Conservation (phyloP, 2,888 invertebrate genomes). For the Anticlea derivata region DNA sequence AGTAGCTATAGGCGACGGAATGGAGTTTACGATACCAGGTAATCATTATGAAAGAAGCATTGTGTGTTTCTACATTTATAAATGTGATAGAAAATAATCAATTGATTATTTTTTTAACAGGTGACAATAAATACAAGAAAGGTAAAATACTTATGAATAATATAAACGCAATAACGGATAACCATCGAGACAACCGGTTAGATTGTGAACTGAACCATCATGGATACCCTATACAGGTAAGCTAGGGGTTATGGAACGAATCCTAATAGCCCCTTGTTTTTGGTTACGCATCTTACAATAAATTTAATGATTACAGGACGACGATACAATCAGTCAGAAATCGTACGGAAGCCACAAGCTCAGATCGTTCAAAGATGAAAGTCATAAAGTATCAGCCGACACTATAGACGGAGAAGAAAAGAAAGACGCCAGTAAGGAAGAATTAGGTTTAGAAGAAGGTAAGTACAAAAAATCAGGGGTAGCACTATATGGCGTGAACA, state of each 20-base stretch:
- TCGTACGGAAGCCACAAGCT: slow-evolving; percentile 97
- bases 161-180: slow-evolving; percentile 90
- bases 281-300: no score
- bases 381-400: slow-evolving; percentile 95
- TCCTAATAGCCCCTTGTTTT: no score
- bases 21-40: slow-evolving; percentile 97
- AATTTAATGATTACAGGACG: slow-evolving; percentile 75
- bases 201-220: slow-evolving; percentile 90
- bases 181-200: slow-evolving; percentile 89
- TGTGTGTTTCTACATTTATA: background rate
- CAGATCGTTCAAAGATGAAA: slow-evolving; percentile 94
- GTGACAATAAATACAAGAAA: slow-evolving; percentile 93
- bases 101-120: slow-evolving; percentile 58
- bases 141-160: slow-evolving; percentile 92
- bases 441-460: slow-evolving; percentile 92
- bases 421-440: slow-evolving; percentile 95
- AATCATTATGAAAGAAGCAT: slow-evolving; percentile 38
- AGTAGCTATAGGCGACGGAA: slow-evolving; percentile 95
- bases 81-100: slow-evolving; percentile 1
- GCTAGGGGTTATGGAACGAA: background rate
- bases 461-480: slow-evolving; percentile 24
- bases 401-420: slow-evolving; percentile 95
- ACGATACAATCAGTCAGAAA: slow-evolving; percentile 93
- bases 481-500: background rate
- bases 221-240: slow-evolving; percentile 85